Evolutionary conservation across 1,140 invertebrate species (phyloP), one percentile per base, ranked within the genome.

Genomic region (Drosophila pseudoananassae): DNA sequence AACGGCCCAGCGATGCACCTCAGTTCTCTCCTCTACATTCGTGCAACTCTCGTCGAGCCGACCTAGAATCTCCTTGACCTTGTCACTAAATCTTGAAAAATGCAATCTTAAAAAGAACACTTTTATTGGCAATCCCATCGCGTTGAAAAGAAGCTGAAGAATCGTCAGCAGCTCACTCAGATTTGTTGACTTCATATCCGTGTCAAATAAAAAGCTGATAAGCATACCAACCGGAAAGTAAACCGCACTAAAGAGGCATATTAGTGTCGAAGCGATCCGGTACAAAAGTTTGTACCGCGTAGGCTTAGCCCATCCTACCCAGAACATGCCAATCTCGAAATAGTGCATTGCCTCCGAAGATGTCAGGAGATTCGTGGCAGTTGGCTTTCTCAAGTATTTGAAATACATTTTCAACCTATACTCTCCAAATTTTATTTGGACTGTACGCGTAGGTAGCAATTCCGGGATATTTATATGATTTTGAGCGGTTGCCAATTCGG

Each of bases 111-210:
- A 29, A 12, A 38, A 60, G 5, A 40, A 9, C n/a, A 36, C 45
- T 45, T 72, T 72, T 0, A 73, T 31, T 0, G 69, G 56, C 14
- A 46, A 9, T 14, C 69, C 69, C 6, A 72, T 20, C 0, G 57
- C 5, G 50, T 82, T 82, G 4, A 82, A 25, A 8, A 52, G 59
- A 0, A 56, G 47, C 14, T 82, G 78, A 8, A 82, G 2, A 2
- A 76, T 72, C 0, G 55, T 65, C 0, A 82, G 14, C 1, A 77
- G 8, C 9, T 82, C 63, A 0, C 47, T 76, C 1, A 63, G 54
- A 8, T 20, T 57, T 4, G 73, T 73, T 0, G 10, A 68, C 9
- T 53, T 53, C 0, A 81, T 40, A 5, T 81, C 66, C 23, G 6
- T 50, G 3, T 43, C 40, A 3, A 43, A 8, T 14, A 65, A 2